phyloP scores from a whole-genome alignment of 2,113 vertebrate genomes.

The Tyto alba region DNA sequence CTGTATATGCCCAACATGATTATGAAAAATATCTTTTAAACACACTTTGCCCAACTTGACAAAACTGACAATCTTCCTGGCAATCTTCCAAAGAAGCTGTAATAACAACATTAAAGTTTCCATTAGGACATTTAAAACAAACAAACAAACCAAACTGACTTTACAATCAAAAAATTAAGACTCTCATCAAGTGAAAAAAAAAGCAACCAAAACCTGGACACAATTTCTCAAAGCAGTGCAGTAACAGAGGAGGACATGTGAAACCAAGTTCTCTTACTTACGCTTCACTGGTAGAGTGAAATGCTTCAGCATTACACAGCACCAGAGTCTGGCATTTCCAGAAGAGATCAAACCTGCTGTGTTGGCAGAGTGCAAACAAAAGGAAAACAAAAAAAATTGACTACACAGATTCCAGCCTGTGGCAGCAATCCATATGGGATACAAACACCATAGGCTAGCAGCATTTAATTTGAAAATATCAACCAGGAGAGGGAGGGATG shows the following conservation, averaged over 20 bases:
- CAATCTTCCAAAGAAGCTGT: not conserved
- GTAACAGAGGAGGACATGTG: not conserved
- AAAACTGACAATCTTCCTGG: not conserved
- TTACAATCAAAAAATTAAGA: not conserved
- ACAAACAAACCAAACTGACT: not conserved
- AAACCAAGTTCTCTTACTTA: not conserved
- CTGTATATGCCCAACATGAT: not conserved
- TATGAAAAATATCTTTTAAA: not conserved
- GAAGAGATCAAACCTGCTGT: not conserved
- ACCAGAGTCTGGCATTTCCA: fast-evolving
- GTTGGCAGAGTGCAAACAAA: not conserved
- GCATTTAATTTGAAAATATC: not conserved
- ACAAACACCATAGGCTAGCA: not conserved
- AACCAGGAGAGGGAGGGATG: not conserved
- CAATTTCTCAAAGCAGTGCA: not conserved
- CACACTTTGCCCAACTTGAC: not conserved
- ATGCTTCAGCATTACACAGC: not conserved
- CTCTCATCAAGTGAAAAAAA: not conserved
- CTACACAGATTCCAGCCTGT: not conserved
- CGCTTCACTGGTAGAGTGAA: not conserved
- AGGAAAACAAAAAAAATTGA: fast-evolving
- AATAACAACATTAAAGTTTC: not conserved
- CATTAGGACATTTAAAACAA: not conserved
- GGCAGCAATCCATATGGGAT: not conserved
- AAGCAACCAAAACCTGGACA: not conserved